Evolutionary conservation across 2,113 vertebrate genomes (phyloP).

Genomic region (Corvus hawaiiensis): DNA sequence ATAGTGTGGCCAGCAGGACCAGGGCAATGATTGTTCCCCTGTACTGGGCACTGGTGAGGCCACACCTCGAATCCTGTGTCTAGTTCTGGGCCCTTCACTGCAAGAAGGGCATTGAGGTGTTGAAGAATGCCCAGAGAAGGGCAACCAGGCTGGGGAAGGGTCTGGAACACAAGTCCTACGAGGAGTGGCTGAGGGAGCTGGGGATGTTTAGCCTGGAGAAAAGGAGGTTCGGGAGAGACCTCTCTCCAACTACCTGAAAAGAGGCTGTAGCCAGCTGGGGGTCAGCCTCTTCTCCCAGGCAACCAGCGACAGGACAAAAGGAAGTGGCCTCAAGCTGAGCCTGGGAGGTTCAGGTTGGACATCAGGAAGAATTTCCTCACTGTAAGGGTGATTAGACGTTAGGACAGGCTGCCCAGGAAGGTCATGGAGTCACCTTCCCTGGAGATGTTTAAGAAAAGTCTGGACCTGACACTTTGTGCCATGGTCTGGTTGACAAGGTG

Average conservation of each 20-base stretch:
- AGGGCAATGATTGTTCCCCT: not conserved
- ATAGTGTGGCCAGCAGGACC: not conserved
- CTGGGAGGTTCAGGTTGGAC: fast-evolving
- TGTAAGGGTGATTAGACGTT: no score
- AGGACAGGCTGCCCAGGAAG: not conserved
- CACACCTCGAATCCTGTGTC: not conserved
- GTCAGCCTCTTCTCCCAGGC: not conserved
- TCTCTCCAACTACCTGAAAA: not conserved
- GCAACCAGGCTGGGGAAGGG: not conserved
- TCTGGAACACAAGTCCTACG: not conserved
- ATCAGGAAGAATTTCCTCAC: not conserved
- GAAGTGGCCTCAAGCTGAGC: not conserved
- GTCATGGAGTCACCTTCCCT: not conserved
- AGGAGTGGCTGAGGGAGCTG: not conserved
- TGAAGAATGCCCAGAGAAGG: not conserved
- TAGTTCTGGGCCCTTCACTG: fast-evolving
- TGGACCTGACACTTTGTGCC: not conserved
- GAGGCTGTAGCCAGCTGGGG: not conserved
- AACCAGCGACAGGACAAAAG: not conserved
- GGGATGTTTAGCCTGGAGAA: not conserved
- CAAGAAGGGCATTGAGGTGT: not conserved
- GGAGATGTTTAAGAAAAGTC: not conserved
- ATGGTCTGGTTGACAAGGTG: not conserved
- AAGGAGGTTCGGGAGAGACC: not conserved
- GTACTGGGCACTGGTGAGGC: not conserved